phyloP scores from a whole-genome alignment of 2,888 invertebrate genomes.

The Bhutanitis thaidina region DNA sequence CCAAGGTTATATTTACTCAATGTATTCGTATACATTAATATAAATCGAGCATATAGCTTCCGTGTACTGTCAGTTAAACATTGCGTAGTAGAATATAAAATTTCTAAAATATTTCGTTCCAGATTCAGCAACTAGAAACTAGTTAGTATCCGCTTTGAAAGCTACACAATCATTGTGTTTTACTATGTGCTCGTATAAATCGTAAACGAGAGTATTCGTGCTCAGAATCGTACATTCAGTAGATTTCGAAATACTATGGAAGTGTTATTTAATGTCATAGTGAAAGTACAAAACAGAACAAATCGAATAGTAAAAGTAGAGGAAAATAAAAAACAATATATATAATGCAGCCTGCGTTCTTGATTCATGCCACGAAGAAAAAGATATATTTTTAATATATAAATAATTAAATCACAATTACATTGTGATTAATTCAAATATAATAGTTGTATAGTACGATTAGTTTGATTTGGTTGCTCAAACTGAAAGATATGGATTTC shows the following conservation, averaged over 20 bases:
- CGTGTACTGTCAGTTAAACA: neutral
- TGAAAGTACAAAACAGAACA: neutral
- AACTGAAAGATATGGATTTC: too few species aligned
- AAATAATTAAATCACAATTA: too few species aligned
- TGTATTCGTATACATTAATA: too few species aligned
- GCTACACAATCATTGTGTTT: neutral
- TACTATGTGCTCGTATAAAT: neutral
- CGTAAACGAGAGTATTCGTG: conserved; percentile 10
- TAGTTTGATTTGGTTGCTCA: too few species aligned
- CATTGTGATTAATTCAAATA: too few species aligned
- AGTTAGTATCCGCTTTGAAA: conserved; percentile 17
- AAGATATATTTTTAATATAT: too few species aligned
- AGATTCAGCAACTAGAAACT: conserved; percentile 15
- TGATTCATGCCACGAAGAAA: too few species aligned
- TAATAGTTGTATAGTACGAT: too few species aligned
- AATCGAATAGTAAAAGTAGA: too few species aligned
- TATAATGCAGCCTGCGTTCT: neutral
- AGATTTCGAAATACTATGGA: neutral
- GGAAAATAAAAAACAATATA: neutral
- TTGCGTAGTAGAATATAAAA: conserved; percentile 4
- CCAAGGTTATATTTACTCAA: neutral
- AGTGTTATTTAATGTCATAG: neutral
- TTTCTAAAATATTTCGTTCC: conserved; percentile 20
- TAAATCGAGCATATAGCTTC: neutral
- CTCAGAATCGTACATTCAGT: conserved; percentile 1